phyloP scores from a whole-genome alignment of 2,888 invertebrate species.

The Drosophila gaucha region DNA sequence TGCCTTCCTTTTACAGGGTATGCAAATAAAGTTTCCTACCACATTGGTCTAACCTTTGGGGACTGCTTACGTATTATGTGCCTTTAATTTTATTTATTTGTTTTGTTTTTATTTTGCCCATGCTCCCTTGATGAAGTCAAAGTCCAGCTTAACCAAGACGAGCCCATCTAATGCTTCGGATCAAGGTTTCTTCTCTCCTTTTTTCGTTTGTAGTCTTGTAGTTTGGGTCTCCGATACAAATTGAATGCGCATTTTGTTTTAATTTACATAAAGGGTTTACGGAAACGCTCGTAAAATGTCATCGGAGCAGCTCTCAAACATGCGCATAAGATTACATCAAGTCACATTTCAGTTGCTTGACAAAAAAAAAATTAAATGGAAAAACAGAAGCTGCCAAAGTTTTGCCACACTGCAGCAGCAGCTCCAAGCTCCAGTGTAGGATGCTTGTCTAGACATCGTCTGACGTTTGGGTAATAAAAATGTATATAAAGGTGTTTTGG shows the following conservation, averaged over 20 bases:
- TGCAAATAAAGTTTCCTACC: conserved; percentile 3
- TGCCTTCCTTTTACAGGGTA: conserved; percentile 8
- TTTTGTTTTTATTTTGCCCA: conserved; percentile 22
- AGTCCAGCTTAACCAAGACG: conserved; percentile 25
- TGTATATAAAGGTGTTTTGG: conserved; percentile 58
- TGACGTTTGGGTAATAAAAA: conserved; percentile 59
- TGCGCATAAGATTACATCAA: conserved; percentile 52
- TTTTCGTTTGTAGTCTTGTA: not conserved
- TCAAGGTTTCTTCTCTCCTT: conserved; percentile 20
- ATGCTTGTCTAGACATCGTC: conserved; percentile 55
- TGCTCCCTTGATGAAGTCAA: conserved; percentile 28
- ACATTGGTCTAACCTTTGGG: conserved; percentile 18
- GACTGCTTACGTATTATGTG: conserved; percentile 31
- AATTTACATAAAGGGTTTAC: conserved; percentile 71
- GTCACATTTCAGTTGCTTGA: conserved; percentile 49
- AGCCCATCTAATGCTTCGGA: conserved; percentile 37
- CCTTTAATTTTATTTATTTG: conserved; percentile 57
- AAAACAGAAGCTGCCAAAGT: conserved; percentile 5
- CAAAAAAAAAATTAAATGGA: conserved; percentile 1
- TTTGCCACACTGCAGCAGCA: conserved; percentile 1
- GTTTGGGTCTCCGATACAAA: conserved; percentile 37
- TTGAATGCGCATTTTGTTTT: conserved; percentile 67
- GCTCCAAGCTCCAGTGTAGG: not conserved
- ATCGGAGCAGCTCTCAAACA: conserved; percentile 47
- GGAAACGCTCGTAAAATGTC: conserved; percentile 66